Evolutionary conservation across 2,888 invertebrate genomes (phyloP).

Genomic region (Ptychoptera contaminata): DNA sequence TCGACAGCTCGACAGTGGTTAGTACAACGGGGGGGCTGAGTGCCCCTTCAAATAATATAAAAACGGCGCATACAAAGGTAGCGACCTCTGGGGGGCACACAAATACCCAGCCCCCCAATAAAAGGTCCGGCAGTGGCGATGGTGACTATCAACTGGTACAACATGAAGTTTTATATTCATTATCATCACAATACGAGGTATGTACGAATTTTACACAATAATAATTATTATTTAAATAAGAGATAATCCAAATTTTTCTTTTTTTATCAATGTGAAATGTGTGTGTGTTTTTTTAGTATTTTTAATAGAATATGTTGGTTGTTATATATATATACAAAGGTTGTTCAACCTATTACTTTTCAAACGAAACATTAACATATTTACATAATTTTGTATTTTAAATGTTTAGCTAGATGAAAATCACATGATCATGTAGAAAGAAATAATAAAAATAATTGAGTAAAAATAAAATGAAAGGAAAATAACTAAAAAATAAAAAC

Average conservation of each 20-base stretch:
- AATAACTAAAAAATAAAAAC: no score
- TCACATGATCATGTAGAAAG: no score
- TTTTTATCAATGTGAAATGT: background rate
- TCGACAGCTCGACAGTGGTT: slow-evolving; percentile 15
- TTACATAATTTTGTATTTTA: no score
- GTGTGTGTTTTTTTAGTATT: background rate
- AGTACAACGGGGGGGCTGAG: slow-evolving; percentile 4
- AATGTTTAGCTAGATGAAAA: no score
- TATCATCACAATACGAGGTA: slow-evolving; percentile 76
- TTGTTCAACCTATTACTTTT: no score
- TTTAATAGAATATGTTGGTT: no score
- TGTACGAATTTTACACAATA: slow-evolving; percentile 1
- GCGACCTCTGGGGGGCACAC: slow-evolving; percentile 34
- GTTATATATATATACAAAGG: no score
- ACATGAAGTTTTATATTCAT: slow-evolving; percentile 94
- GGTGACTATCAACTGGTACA: slow-evolving; percentile 98
- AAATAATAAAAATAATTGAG: no score
- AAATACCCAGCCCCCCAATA: slow-evolving; percentile 37
- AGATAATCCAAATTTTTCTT: background rate
- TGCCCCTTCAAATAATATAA: slow-evolving; percentile 11
- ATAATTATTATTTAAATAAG: background rate
- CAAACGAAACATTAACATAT: no score
- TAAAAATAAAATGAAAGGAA: no score
- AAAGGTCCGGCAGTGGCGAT: slow-evolving; percentile 74
- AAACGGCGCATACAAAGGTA: slow-evolving; percentile 33